These are phyloP conservation scores for Varecia variegata DNA, from an alignment of 2,797 vertebrate species.

Conservation along the genomic window DNA sequence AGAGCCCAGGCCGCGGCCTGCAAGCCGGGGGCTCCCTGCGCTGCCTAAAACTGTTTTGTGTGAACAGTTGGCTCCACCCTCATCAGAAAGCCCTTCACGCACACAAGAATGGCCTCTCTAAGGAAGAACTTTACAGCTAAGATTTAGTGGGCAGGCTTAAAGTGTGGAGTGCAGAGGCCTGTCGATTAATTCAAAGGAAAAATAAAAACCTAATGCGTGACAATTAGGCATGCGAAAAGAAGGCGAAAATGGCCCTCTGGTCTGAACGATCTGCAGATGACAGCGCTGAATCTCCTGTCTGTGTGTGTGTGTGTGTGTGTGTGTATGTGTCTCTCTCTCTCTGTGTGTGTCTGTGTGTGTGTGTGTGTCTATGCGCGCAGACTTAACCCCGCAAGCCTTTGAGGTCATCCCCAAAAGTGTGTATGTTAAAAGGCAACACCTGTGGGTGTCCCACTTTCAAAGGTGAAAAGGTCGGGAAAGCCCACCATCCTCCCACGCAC, in stretches of 20 bases:
- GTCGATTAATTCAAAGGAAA: background rate
- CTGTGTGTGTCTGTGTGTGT: background rate
- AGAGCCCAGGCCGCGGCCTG: background rate
- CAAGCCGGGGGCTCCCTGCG: accelerated
- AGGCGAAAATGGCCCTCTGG: background rate
- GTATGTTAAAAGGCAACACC: background rate
- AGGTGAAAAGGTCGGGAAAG: background rate
- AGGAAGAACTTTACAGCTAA: background rate
- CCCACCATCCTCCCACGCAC: accelerated
- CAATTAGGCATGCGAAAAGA: background rate
- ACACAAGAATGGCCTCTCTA: background rate
- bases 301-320: background rate
- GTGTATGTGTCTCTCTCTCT: no score
- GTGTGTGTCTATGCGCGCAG: accelerated
- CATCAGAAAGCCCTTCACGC: background rate
- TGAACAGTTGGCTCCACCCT: background rate
- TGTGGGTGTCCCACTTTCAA: background rate
- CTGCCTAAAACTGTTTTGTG: background rate
- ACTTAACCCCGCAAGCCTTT: background rate
- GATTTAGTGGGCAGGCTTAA: background rate
- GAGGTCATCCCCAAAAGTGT: background rate
- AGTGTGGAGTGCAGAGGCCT: background rate
- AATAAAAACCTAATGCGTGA: background rate
- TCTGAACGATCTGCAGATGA: background rate
- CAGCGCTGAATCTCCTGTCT: background rate